Evolutionary conservation across 2,113 vertebrate species (phyloP).

Genomic region (Callaeas wilsoni): DNA sequence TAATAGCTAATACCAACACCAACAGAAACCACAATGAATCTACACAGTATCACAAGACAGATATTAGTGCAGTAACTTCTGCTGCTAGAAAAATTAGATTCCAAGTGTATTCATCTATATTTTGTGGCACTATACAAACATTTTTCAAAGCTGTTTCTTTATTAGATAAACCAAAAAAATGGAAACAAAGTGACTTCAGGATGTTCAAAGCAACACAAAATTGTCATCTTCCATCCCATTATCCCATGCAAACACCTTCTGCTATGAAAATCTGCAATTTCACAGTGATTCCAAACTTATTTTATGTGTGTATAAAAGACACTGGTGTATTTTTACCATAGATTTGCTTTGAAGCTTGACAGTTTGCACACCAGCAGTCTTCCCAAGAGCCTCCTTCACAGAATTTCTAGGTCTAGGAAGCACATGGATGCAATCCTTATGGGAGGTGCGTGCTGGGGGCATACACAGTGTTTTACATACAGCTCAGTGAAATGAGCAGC

Average conservation of each 20-base stretch:
- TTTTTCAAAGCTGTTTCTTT: neutral
- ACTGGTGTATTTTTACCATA: neutral
- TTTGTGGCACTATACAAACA: neutral
- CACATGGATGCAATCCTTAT: rapidly evolving
- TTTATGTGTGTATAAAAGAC: neutral
- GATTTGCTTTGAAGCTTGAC: neutral
- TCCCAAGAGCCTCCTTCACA: neutral
- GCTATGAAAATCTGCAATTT: neutral
- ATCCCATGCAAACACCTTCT: neutral
- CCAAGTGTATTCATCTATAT: neutral
- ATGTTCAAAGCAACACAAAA: neutral
- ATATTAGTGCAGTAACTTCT: neutral
- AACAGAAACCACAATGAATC: neutral
- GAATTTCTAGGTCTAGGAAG: neutral
- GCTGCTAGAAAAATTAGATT: neutral
- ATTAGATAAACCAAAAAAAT: neutral
- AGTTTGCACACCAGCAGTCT: neutral
- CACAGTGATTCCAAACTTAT: neutral
- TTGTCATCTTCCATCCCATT: neutral
- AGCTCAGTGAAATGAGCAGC: neutral
- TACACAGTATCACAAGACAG: neutral
- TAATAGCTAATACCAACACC: neutral
- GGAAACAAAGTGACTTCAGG: neutral
- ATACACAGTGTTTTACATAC: neutral
- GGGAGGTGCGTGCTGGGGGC: neutral